phyloP scores from a whole-genome alignment of 2,113 vertebrate species.

The Mesembrinibis cayennensis region DNA sequence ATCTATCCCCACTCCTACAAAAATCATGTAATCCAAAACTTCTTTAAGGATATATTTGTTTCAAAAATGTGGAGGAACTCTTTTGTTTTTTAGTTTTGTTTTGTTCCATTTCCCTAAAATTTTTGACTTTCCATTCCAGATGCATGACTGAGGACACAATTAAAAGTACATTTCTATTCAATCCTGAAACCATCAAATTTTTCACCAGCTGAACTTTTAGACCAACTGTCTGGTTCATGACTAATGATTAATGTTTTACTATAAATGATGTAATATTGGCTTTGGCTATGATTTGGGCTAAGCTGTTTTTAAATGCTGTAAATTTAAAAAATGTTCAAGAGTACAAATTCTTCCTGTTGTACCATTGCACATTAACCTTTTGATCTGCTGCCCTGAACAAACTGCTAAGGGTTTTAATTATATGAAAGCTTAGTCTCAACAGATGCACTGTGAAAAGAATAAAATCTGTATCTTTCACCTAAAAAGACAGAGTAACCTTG shows the following conservation, averaged over 20 bases:
- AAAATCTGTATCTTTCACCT: constrained; percentile 18
- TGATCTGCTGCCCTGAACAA: constrained; percentile 57
- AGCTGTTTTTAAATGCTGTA: constrained; percentile 61
- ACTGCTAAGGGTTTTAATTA: constrained; percentile 55
- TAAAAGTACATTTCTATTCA: constrained; percentile 27
- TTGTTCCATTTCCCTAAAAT: constrained; percentile 5
- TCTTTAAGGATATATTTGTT: not conserved
- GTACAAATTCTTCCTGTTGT: constrained; percentile 59
- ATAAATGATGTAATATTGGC: constrained; percentile 68
- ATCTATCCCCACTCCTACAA: not conserved
- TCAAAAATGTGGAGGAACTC: not conserved
- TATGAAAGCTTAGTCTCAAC: constrained; percentile 22
- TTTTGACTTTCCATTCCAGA: not conserved
- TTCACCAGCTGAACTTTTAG: constrained; percentile 39
- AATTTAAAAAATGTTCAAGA: constrained; percentile 48
- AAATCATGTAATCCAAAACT: not conserved
- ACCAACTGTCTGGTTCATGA: constrained; percentile 38
- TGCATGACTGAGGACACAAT: not conserved
- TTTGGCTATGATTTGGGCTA: constrained; percentile 60
- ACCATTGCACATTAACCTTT: constrained; percentile 41
- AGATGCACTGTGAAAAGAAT: not conserved
- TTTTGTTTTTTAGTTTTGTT: not conserved
- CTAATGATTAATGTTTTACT: constrained; percentile 65
- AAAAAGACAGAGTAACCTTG: not conserved
- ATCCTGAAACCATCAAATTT: constrained; percentile 16